Evolutionary conservation across 2,888 invertebrate genomes (phyloP).

Genomic region (Matsumyia berberina): DNA sequence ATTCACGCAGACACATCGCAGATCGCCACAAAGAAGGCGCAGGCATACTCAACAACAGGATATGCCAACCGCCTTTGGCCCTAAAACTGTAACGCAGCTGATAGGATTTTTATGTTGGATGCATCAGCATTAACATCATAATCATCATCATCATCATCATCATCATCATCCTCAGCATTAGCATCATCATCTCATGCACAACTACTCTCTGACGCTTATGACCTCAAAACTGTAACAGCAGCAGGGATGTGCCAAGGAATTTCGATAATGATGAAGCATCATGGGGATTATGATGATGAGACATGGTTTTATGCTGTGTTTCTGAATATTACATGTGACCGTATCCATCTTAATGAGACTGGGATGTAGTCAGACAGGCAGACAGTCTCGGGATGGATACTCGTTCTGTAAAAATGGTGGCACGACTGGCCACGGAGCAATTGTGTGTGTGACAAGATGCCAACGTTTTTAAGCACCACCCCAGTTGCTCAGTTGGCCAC

Average conservation of each 20-base stretch:
- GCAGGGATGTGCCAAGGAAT: constrained; percentile 62
- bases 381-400: constrained; percentile 37
- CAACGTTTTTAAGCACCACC: constrained; percentile 27
- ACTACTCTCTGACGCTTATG: constrained; percentile 37
- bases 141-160: constrained; percentile 33
- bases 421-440: constrained; percentile 54
- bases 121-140: constrained; percentile 29
- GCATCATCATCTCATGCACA: constrained; percentile 1
- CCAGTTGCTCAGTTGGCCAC: constrained; percentile 13
- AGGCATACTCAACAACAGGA: constrained; percentile 32
- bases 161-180: no score
- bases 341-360: constrained; percentile 61
- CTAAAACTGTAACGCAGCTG: constrained; percentile 33
- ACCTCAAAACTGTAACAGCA: constrained; percentile 46
- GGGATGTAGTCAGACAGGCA: constrained; percentile 44
- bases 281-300: constrained; percentile 41
- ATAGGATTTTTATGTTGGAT: constrained; percentile 28
- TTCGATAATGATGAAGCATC: constrained; percentile 63
- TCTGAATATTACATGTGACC: constrained; percentile 54
- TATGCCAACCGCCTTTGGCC: constrained; percentile 45
- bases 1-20: constrained; percentile 59
- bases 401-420: constrained; percentile 21
- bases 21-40: constrained; percentile 20
- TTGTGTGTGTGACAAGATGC: constrained; percentile 63
- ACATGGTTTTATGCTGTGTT: constrained; percentile 4